Percentiles rank a stretch among this genome's conserved stretches.
These are phyloP conservation scores for Oegoconia quadripuncta DNA, from an alignment of 2,888 invertebrate species.

Conservation along the genomic window DNA sequence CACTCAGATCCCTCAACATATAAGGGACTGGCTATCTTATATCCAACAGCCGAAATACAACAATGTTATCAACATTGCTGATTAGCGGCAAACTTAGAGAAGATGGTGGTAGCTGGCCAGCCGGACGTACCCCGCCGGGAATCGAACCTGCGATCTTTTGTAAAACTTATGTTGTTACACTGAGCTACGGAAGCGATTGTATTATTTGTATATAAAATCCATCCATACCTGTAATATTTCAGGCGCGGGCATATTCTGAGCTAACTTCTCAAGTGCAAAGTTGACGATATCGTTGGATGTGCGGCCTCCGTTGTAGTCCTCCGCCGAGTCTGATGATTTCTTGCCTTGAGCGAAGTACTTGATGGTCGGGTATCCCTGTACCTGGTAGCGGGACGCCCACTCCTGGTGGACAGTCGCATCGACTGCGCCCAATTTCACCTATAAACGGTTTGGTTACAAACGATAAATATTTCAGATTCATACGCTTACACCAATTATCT, in stretches of 20 bases:
- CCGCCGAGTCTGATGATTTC: constrained; percentile 82
- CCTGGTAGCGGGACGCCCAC: constrained; percentile 90
- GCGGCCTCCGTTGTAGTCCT: constrained; percentile 96
- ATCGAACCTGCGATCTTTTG: no score
- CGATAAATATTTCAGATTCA: no score
- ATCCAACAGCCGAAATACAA: no score
- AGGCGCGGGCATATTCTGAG: constrained; percentile 93
- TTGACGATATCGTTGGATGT: constrained; percentile 92
- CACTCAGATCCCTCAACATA: no score
- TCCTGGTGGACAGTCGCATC: constrained; percentile 95
- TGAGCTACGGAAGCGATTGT: no score
- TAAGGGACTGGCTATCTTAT: no score
- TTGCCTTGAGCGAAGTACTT: constrained; percentile 91
- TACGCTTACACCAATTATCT: not conserved
- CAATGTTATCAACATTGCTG: no score
- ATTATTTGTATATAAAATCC: no score
- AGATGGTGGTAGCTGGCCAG: no score
- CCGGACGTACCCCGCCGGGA: no score
- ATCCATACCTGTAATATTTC: constrained; percentile 89
- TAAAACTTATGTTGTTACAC: no score
- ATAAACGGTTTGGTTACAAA: not conserved
- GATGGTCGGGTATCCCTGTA: constrained; percentile 98
- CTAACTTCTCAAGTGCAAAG: constrained; percentile 92
- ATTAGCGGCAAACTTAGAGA: no score
- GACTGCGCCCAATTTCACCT: constrained; percentile 94